phyloP scores from a whole-genome alignment of 2,888 invertebrate species.

The Eretmocerus hayati region DNA sequence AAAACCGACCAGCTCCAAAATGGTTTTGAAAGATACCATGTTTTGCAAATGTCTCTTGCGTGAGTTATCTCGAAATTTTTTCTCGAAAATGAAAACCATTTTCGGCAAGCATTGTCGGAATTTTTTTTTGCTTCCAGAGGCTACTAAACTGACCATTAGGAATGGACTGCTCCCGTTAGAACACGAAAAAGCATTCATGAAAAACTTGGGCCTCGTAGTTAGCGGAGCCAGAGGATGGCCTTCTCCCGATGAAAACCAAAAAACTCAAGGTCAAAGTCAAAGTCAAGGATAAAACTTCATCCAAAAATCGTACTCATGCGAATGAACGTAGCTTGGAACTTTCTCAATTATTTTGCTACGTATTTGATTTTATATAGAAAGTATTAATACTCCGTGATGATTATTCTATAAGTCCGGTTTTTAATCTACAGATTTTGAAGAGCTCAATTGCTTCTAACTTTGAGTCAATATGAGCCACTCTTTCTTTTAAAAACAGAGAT shows the following conservation, averaged over 20 bases:
- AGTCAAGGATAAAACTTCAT: neutral
- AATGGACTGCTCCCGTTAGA: constrained; percentile 11
- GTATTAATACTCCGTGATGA: too few relatives aligned
- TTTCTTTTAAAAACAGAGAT: too few relatives aligned
- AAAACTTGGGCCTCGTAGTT: constrained; percentile 10
- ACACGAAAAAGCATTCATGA: constrained; percentile 12
- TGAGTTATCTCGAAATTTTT: constrained; percentile 8
- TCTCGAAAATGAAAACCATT: neutral
- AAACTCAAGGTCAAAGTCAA: neutral
- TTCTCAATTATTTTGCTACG: too few relatives aligned
- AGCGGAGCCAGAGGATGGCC: constrained; percentile 11
- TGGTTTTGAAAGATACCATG: constrained; percentile 15
- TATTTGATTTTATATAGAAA: too few relatives aligned
- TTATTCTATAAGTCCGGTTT: too few relatives aligned
- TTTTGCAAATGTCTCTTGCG: constrained; percentile 14
- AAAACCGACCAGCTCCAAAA: constrained; percentile 8
- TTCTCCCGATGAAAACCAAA: neutral
- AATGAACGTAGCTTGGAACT: too few relatives aligned
- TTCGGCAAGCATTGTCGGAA: too few relatives aligned
- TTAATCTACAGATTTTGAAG: too few relatives aligned
- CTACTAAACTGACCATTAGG: constrained; percentile 10
- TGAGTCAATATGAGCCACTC: too few relatives aligned
- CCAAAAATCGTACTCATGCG: too few relatives aligned
- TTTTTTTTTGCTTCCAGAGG: constrained; percentile 10
- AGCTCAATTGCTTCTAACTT: too few relatives aligned